phyloP scores from a whole-genome alignment of 2,113 vertebrate genomes.

The Myocastor coypus region DNA sequence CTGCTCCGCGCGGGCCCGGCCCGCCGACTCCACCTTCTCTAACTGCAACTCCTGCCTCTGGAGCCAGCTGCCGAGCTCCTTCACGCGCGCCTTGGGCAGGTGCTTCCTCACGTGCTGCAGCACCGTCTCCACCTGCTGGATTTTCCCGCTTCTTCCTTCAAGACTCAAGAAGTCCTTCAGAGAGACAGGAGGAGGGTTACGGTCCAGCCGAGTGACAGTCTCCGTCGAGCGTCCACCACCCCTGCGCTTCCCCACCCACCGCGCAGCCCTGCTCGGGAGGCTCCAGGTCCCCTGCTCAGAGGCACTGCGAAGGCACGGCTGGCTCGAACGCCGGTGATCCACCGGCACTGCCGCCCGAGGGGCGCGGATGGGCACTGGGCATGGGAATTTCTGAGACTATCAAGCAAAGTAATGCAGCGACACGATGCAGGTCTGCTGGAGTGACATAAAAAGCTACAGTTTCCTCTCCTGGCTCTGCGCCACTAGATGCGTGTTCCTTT shows the following conservation, averaged over 20 bases:
- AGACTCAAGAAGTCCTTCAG: slow-evolving; percentile 91
- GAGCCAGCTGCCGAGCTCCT: slow-evolving; percentile 88
- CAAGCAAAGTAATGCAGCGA: not conserved
- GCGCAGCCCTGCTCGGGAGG: not conserved
- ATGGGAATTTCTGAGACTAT: not conserved
- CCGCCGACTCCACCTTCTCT: slow-evolving; percentile 87
- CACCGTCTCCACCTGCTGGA: slow-evolving; percentile 88
- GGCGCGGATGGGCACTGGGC: too few relatives aligned
- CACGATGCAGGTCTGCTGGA: not conserved
- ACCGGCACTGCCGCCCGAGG: not conserved
- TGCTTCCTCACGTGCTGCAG: slow-evolving; percentile 87
- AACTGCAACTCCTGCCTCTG: slow-evolving; percentile 91
- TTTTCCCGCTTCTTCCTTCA: slow-evolving; percentile 88
- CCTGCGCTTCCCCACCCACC: not conserved
- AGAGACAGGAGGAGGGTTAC: slow-evolving; percentile 50
- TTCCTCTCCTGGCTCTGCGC: not conserved
- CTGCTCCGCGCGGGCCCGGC: slow-evolving; percentile 87
- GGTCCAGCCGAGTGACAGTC: not conserved
- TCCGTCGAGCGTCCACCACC: not conserved
- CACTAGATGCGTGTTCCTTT: not conserved
- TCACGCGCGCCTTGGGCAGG: slow-evolving; percentile 87
- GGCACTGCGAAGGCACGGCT: not conserved
- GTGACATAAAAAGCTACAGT: not conserved
- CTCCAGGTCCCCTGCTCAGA: not conserved
- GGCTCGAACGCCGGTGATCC: not conserved